Conservation (phyloP, 2,113 vertebrate genomes). For the Uropsilus gracilis region DNA sequence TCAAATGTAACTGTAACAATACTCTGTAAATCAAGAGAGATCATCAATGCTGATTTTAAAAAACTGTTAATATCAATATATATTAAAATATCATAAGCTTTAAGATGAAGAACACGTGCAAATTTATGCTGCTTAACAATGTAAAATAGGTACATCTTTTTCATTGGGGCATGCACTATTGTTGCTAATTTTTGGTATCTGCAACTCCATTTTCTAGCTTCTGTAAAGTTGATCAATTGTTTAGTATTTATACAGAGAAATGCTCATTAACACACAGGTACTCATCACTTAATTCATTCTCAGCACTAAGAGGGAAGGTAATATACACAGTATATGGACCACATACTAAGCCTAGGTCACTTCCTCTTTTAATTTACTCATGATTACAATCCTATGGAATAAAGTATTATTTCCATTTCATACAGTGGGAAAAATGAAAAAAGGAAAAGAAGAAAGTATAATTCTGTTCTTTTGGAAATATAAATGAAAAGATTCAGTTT, state of each 20-base stretch:
- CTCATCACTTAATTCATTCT: neutral
- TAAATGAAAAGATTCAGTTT: conserved; percentile 1
- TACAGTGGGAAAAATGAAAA: neutral
- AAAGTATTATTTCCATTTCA: neutral
- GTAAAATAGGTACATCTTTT: neutral
- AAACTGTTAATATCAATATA: neutral
- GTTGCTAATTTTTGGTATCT: neutral
- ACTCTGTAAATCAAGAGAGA: conserved; percentile 86
- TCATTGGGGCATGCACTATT: too few species aligned
- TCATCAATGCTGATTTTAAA: conserved; percentile 2
- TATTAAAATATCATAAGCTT: conserved; percentile 32
- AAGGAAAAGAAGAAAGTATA: neutral
- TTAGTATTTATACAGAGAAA: conserved; percentile 13
- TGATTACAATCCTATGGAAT: neutral
- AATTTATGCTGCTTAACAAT: neutral
- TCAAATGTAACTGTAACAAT: conserved; percentile 96
- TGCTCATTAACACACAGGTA: neutral
- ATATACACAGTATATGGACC: neutral
- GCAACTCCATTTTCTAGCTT: neutral
- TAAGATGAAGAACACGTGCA: neutral
- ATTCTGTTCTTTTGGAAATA: conserved; percentile 1
- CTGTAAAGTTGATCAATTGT: neutral
- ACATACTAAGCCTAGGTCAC: neutral
- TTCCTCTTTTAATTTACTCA: neutral
- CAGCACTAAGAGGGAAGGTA: neutral